Conservation (phyloP, 2,113 vertebrate species). For the Serilophus lunatus region DNA sequence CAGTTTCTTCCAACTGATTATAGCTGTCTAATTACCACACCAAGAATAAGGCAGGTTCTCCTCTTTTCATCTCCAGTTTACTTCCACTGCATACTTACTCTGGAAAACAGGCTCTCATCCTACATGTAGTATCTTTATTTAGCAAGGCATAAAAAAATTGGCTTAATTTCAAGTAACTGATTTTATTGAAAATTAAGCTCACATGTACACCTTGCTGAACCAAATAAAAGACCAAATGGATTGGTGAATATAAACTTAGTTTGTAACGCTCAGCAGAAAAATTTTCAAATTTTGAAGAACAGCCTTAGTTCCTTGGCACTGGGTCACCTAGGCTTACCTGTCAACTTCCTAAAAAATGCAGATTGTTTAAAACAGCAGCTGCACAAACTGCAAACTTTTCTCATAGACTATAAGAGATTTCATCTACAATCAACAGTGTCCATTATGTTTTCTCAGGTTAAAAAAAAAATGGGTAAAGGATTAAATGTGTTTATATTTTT, state of each 20-base stretch:
- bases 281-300: neutral
- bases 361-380: neutral
- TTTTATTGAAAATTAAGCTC: neutral
- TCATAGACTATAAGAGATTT: neutral
- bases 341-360: neutral
- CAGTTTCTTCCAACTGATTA: neutral
- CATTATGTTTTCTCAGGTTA: neutral
- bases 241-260: neutral
- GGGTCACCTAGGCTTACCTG: neutral
- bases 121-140: neutral
- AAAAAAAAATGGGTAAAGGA: neutral
- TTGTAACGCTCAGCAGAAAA: neutral
- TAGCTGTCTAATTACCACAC: neutral
- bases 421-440: neutral
- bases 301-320: neutral
- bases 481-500: neutral
- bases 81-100: neutral
- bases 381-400: neutral
- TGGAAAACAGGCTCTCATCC: neutral
- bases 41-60: neutral
- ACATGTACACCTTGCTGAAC: rapidly evolving
- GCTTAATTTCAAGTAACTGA: neutral
- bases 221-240: neutral
- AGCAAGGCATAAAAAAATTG: neutral
- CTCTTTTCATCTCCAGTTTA: neutral